Conservation (phyloP, 2,797 vertebrate species). For the Oophaga sylvatica region DNA sequence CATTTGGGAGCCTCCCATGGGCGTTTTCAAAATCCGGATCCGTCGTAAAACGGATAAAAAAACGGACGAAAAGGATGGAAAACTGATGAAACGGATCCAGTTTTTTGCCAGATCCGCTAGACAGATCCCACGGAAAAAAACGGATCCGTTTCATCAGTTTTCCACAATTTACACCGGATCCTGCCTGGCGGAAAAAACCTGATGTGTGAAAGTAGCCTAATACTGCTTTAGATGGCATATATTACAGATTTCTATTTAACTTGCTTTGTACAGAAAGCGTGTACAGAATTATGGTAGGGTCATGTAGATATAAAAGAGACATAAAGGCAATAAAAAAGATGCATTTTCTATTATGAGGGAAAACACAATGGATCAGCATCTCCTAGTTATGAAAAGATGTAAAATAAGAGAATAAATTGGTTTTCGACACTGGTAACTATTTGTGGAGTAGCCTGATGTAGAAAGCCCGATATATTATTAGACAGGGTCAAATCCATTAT, state of each 20-base stretch:
- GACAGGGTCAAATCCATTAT: slow-evolving; percentile 6
- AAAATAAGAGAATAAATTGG: neutral
- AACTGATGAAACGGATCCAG: too few species aligned
- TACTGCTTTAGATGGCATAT: neutral
- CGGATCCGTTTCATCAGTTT: too few species aligned
- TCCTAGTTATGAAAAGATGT: neutral
- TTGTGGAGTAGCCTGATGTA: neutral
- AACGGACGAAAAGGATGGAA: too few species aligned
- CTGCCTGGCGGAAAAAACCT: too few species aligned
- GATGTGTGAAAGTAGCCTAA: neutral
- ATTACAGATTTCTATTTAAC: neutral
- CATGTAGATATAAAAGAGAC: neutral
- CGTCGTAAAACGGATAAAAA: too few species aligned
- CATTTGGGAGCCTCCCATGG: too few species aligned
- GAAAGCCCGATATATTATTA: neutral
- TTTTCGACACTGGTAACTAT: neutral
- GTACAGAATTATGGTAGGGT: neutral
- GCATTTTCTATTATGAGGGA: neutral
- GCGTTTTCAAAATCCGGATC: too few species aligned
- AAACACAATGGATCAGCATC: neutral
- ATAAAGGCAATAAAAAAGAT: neutral
- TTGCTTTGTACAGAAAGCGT: neutral
- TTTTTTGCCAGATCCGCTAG: too few species aligned
- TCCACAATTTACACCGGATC: too few species aligned
- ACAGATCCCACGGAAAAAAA: too few species aligned